Conservation (phyloP, 2,888 invertebrate genomes). For the Luffia ferchaultella region DNA sequence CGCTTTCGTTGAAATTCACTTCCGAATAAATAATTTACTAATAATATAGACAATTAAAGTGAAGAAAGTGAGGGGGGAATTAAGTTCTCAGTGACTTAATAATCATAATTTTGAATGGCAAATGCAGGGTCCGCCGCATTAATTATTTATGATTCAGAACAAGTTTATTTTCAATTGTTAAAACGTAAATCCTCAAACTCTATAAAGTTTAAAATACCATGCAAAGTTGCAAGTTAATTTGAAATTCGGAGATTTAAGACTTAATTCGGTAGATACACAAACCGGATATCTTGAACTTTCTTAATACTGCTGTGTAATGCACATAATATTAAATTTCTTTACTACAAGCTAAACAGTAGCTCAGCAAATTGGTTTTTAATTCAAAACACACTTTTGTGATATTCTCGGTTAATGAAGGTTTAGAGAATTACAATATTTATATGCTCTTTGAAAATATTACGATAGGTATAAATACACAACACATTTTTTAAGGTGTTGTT, state of each 20-base stretch:
- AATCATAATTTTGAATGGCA: not conserved
- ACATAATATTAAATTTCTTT: conserved; percentile 7
- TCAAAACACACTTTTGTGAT: too few species aligned
- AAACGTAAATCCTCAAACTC: not conserved
- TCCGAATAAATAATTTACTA: too few species aligned
- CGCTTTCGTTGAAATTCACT: too few species aligned
- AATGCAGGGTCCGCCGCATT: conserved; percentile 22
- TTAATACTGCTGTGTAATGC: conserved; percentile 3
- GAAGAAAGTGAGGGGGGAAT: too few species aligned
- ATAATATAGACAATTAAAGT: too few species aligned
- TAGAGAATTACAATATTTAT: too few species aligned
- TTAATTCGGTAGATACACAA: conserved; percentile 1
- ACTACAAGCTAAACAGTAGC: not conserved
- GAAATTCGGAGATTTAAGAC: not conserved
- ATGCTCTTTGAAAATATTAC: too few species aligned
- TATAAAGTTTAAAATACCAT: not conserved
- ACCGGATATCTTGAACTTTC: conserved; percentile 2
- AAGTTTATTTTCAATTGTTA: not conserved
- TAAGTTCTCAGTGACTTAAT: not conserved
- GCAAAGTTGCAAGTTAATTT: not conserved
- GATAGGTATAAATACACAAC: too few species aligned
- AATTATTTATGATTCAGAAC: conserved; percentile 2
- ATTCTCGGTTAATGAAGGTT: too few species aligned
- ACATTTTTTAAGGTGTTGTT: too few species aligned
- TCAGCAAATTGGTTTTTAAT: too few species aligned